Base-by-base conservation (phyloP, 2,113 vertebrate species). In the Aegotheles bennettii region DNA sequence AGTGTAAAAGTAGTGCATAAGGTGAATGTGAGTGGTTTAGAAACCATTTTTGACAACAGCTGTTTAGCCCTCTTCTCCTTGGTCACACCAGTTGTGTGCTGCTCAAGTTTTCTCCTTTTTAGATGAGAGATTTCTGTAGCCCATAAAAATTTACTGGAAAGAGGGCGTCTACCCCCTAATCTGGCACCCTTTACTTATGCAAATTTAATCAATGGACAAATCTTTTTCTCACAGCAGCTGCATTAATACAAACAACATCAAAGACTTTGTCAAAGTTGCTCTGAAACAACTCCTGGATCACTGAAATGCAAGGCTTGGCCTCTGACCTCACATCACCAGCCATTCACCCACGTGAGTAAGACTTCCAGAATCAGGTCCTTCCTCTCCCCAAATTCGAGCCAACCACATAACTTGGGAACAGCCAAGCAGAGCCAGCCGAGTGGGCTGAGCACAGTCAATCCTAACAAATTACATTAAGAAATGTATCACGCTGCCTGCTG, bases 191-290 rank as follows among this genome's bases (percentile, higher is more conserved):
- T 95, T 94, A 83, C 78, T 96, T 88, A 94, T 57, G 92, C 83
- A 94, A 90, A 96, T 92, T 56, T 64, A 68, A 93, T 92, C 93
- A 95, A 29, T 61, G 88, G 88, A 60, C 83, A 95, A 92, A 88
- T 26, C 69, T 33, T 90, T 33, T 64, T 75, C 84, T 75, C 68
- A 23, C 51, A 89, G 83, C 84, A 81, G 88, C 88, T 78, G 47
- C 36, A 26, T 51, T 60, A 93, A 84, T 18, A 65, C 40, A 84
- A 92, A 84, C 82, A 90, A 85, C 83, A 91, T 94, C 94, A 92
- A 97, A 94, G 92, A 53, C 64, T 54, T 74, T 7, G 19, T 24
- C 73, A n/a, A 68, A 92, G 80, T 45, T 92, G 21, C 65, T 89
- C 76, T 35, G 40, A 64, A 93, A 89, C 40, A 75, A 50, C 65